Evolutionary conservation across 2,797 vertebrate species (phyloP).

Genomic region (Numenius phaeopus): DNA sequence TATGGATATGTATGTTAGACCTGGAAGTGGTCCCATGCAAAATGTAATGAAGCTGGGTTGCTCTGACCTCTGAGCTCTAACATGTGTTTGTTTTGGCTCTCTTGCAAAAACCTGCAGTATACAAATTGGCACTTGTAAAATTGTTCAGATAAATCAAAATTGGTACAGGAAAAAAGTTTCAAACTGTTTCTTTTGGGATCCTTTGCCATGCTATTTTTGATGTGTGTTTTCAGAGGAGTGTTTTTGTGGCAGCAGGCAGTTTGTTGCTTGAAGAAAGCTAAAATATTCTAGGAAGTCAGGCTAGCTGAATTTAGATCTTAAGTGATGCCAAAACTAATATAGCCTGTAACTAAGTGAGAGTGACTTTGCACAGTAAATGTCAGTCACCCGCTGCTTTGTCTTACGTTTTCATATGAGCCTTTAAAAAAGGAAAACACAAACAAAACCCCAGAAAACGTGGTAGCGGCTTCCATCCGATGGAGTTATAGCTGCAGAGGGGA

Average conservation of each 20-base stretch:
- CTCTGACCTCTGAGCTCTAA: constrained; percentile 53
- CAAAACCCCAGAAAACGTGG: constrained; percentile 13
- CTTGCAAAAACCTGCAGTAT: constrained; percentile 52
- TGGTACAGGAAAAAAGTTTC: constrained; percentile 9
- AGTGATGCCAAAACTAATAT: constrained; percentile 66
- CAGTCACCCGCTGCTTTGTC: constrained; percentile 63
- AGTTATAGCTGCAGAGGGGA: not conserved
- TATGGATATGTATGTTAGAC: constrained; percentile 43
- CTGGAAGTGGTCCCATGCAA: constrained; percentile 65
- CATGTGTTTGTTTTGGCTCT: constrained; percentile 68
- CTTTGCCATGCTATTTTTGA: constrained; percentile 56
- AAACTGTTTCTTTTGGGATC: constrained; percentile 69
- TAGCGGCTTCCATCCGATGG: constrained; percentile 15
- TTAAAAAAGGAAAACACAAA: constrained; percentile 40
- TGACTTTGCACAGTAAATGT: constrained; percentile 58
- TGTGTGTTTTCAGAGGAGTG: constrained; percentile 23
- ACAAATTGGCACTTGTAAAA: constrained; percentile 69
- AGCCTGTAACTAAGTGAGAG: constrained; percentile 60
- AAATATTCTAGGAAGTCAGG: constrained; percentile 70
- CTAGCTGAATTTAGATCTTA: constrained; percentile 56
- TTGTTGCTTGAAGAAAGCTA: constrained; percentile 63
- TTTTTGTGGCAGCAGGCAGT: constrained; percentile 69
- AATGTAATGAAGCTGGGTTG: constrained; percentile 57
- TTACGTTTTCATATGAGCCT: constrained; percentile 22
- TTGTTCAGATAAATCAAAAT: constrained; percentile 71